Base-by-base conservation (phyloP, 2,888 invertebrate genomes). In the Chouioia cunea region DNA sequence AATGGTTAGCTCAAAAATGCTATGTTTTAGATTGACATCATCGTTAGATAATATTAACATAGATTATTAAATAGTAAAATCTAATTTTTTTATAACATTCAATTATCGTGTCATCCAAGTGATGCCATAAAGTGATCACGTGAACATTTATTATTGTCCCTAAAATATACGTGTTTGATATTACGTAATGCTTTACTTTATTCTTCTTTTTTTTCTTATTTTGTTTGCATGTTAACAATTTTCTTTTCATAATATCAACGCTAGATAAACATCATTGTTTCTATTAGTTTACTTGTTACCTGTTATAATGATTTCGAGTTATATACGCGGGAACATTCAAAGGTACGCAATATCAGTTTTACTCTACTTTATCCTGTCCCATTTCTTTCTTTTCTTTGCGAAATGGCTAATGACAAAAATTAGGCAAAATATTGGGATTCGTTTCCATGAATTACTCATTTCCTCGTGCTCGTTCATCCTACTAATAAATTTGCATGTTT, bases 81-180 rank as follows among this genome's bases (percentile, higher is more conserved):
- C 36, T 65, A 64, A n/a, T n/a, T 15, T 2, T 47, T 22, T 12
- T 53, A 60, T 27, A 69, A 52, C 64, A 27, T 69, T 63, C 27
- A 63, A 69, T 57, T 43, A 46, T 36, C 0, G 12, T 43, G 54
- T 47, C 14, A 22, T 62, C 56, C n/a, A 14, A 43, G 20, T 54
- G 54, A 47, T 46, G 22, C 36, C 62, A 58, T 54, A 47, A 67
- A 47, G 15, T 65, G 58, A 56, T 64, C 57, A 60, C 68, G 59
- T 69, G 53, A 69, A 69, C 57, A 56, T 50, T 72, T 67, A 72
- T 72, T 72, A 72, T 72, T 72, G 72, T 72, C 72, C 69, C 69
- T 72, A 72, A 72, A 72, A 69, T 69, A 69, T 69, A 62, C 57
- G 60, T 69, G 60, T 60, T 62, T 27, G 56, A 69, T 10, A 36